Conservation (phyloP, 2,888 invertebrate species). For the Eilema sororculum region DNA sequence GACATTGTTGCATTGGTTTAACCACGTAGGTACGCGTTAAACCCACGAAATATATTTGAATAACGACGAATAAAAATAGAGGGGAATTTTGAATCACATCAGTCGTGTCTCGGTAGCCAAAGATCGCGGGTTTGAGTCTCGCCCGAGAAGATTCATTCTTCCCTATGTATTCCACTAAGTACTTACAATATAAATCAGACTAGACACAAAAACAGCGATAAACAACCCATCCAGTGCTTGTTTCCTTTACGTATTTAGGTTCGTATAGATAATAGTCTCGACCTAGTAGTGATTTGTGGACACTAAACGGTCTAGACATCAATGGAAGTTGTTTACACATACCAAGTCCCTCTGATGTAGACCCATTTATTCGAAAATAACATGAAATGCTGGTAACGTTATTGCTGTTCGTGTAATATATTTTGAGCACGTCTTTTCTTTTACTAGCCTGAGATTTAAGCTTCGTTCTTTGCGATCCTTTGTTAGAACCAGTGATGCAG, state of each 20-base stretch:
- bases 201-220: not conserved
- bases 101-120: no score
- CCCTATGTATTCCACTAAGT: no score
- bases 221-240: not conserved
- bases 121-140: no score
- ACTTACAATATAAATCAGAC: not conserved
- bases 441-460: not conserved
- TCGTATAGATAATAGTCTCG: not conserved
- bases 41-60: no score
- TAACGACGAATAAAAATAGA: no score
- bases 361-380: not conserved
- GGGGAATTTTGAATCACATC: no score
- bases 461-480: not conserved
- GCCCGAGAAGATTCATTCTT: no score
- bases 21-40: no score
- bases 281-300: slow-evolving; percentile 4
- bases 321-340: slow-evolving; percentile 5
- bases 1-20: no score
- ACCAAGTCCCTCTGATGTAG: not conserved
- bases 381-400: not conserved
- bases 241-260: not conserved
- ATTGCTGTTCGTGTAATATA: not conserved
- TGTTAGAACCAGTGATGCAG: not conserved
- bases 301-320: slow-evolving; percentile 10
- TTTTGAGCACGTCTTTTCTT: not conserved